A percentile compares a stretch with the other conserved stretches of the same genome.
phyloP scores from a whole-genome alignment of 2,888 invertebrate species.

The Ceramica pisi region DNA sequence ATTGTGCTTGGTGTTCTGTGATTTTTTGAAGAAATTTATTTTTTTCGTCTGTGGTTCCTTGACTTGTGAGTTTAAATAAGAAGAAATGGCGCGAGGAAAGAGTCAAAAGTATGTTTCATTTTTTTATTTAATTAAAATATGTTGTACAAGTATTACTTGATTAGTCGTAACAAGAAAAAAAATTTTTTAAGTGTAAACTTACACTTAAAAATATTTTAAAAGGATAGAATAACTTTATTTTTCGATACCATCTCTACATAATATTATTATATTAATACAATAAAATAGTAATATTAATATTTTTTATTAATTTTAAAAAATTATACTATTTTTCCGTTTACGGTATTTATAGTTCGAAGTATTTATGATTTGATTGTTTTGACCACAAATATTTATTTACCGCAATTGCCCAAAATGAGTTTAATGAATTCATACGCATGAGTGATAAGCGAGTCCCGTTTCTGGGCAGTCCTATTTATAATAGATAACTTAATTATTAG shows the following conservation, averaged over 20 bases:
- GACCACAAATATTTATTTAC: conserved; percentile 1
- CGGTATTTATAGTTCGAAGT: not conserved
- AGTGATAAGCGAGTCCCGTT: conserved; percentile 41
- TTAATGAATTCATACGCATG: conserved; percentile 18
- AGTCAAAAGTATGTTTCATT: conserved; percentile 80
- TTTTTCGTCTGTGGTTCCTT: conserved; percentile 70
- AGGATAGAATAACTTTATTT: too few species aligned
- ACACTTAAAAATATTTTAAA: too few species aligned
- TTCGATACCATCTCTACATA: too few species aligned
- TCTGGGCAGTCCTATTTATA: conserved; percentile 13
- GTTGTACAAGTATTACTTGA: not conserved
- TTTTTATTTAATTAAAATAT: conserved; percentile 23
- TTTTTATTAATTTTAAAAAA: too few species aligned
- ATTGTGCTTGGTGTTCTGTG: conserved; percentile 77
- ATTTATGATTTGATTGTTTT: conserved; percentile 2
- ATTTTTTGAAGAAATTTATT: conserved; percentile 57
- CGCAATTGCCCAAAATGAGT: conserved; percentile 9
- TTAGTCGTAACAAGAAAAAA: not conserved
- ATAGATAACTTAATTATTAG: conserved; percentile 17
- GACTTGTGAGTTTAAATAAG: conserved; percentile 70
- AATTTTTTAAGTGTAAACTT: too few species aligned
- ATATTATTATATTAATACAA: too few species aligned
- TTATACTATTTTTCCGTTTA: not conserved
- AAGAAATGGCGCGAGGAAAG: conserved; percentile 84
- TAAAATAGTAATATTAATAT: too few species aligned